These are phyloP conservation scores for Druceiella hillmani DNA, from an alignment of 2,888 invertebrate species.

Conservation along the genomic window DNA sequence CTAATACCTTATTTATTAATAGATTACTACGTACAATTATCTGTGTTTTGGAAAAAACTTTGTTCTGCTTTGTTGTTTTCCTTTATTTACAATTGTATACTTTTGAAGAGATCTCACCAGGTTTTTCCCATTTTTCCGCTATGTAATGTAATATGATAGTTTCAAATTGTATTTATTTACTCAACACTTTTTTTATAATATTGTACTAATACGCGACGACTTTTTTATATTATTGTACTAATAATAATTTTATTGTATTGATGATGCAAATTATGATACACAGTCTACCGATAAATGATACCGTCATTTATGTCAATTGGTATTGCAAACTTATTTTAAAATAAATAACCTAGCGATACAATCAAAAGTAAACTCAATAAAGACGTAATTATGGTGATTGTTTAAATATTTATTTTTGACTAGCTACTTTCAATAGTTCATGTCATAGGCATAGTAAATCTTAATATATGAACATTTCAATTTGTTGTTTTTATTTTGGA, in stretches of 20 bases:
- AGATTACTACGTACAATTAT: not conserved
- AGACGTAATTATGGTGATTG: no score
- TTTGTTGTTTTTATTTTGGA: slow-evolving; percentile 2
- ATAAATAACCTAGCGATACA: no score
- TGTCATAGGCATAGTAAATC: not conserved
- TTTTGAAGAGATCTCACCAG: slow-evolving; percentile 3
- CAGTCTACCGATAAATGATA: no score
- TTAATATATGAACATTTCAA: not conserved
- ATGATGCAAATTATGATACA: no score
- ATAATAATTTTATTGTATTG: not conserved
- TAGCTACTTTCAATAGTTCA: slow-evolving; percentile 1
- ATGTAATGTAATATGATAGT: slow-evolving; percentile 3
- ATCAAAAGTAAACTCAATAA: no score
- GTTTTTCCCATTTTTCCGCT: slow-evolving; percentile 1
- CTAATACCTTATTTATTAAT: not conserved
- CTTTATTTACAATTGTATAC: slow-evolving; percentile 1
- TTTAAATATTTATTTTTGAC: no score
- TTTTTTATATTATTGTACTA: not conserved
- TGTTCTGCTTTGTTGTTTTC: no score
- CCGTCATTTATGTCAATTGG: no score
- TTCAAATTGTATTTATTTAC: slow-evolving; percentile 2
- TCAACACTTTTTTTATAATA: no score
- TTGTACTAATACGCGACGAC: no score
- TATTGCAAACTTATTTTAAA: no score
- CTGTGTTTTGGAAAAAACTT: no score